These are phyloP conservation scores for Ephestia elutella DNA, from an alignment of 1,140 invertebrate genomes.

Conservation along the genomic window DNA sequence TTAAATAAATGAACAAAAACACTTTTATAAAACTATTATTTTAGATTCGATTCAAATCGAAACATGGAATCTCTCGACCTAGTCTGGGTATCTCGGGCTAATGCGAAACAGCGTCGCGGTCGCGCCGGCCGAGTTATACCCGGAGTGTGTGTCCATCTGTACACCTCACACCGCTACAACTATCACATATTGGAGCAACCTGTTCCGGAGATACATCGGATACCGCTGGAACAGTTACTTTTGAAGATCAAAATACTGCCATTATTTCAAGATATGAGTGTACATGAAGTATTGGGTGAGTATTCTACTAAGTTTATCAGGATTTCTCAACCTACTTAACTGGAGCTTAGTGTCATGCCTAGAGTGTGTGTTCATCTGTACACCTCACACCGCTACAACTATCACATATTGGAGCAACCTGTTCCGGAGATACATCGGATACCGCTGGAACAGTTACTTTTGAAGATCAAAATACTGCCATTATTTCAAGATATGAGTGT, in stretches of 20 bases:
- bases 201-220: slow-evolving; percentile 88
- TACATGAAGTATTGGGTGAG: slow-evolving; percentile 80
- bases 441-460: slow-evolving; percentile 89
- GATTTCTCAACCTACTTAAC: too few species aligned
- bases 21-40: too few species aligned
- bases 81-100: slow-evolving; percentile 87
- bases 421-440: slow-evolving; percentile 90
- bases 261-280: slow-evolving; percentile 77
- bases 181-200: slow-evolving; percentile 76
- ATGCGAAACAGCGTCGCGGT: slow-evolving; percentile 87
- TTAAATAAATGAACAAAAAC: too few species aligned
- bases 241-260: slow-evolving; percentile 91
- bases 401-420: slow-evolving; percentile 76
- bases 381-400: slow-evolving; percentile 43
- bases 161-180: slow-evolving; percentile 82
- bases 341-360: too few species aligned
- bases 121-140: slow-evolving; percentile 91
- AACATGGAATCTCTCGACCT: slow-evolving; percentile 89
- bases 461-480: slow-evolving; percentile 91
- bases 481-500: slow-evolving; percentile 79
- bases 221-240: slow-evolving; percentile 90
- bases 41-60: slow-evolving; percentile 83
- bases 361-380: too few species aligned
- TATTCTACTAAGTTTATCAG: neutral
- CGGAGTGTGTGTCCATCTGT: slow-evolving; percentile 89